These are phyloP conservation scores for Tuta absoluta DNA, from an alignment of 2,888 invertebrate species.

Conservation along the genomic window DNA sequence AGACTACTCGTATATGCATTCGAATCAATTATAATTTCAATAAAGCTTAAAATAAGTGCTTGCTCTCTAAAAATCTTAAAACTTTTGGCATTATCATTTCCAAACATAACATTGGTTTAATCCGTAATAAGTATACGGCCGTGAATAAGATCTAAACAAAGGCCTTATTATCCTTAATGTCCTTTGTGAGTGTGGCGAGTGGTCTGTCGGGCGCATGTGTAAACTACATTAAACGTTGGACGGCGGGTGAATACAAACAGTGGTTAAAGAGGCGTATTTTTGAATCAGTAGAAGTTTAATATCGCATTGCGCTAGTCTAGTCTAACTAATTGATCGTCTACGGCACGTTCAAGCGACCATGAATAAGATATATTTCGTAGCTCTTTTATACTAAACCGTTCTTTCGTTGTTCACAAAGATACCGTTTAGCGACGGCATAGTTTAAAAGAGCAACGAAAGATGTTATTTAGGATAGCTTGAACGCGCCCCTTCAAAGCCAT, in stretches of 20 bases:
- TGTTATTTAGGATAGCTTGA: too few relatives aligned
- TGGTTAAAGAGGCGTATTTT: conserved; percentile 32
- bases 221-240: conserved; percentile 42
- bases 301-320: too few relatives aligned
- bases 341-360: too few relatives aligned
- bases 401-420: too few relatives aligned
- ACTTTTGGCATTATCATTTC: neutral
- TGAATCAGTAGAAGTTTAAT: too few relatives aligned
- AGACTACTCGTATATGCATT: neutral
- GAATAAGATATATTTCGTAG: too few relatives aligned
- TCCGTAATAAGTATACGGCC: conserved; percentile 8
- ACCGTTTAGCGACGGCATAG: too few relatives aligned
- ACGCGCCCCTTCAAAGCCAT: too few relatives aligned
- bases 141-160: conserved; percentile 21
- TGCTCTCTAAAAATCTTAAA: neutral
- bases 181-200: conserved; percentile 24
- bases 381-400: too few relatives aligned
- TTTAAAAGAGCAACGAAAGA: too few relatives aligned
- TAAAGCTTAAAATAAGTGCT: neutral
- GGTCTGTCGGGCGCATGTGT: conserved; percentile 25
- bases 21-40: neutral
- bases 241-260: conserved; percentile 58
- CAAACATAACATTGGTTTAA: neutral
- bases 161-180: conserved; percentile 24
- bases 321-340: too few relatives aligned